Base-by-base conservation (phyloP, 2,113 vertebrate species). In the Pteruthius melanotis region DNA sequence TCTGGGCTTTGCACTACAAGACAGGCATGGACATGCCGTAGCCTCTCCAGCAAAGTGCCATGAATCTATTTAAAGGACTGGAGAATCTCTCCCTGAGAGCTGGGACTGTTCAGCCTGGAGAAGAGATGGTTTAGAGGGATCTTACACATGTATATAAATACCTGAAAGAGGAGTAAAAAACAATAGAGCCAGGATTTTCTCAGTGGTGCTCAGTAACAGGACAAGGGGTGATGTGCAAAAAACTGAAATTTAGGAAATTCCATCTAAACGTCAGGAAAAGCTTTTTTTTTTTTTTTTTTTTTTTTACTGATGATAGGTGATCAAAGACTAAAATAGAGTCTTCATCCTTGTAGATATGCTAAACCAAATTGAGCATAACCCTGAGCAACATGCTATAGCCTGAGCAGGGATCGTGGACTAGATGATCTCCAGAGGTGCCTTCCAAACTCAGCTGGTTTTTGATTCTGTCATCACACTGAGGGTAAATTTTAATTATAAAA, bases 201-300 rank as follows among this genome's bases (percentile, higher is more conserved):
- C 61, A 9, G 15, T 20, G 35, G 11, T 53, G n/a, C 20, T 61
- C 21, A 19, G 30, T 54, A 60, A 64, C 31, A 74, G 13, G 16
- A 39, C 1, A 1, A 60, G 6, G 13, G 19, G 6, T 3, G 1
- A 42, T 31, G 11, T 2, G 8, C 13, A 35, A 8, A 54, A 54
- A 74, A 45, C 1, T n/a, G 11, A 83, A 72, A 68, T 45, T 69
- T 22, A 47, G 15, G 11, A 87, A 87, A 56, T 30, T 72, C 10
- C 27, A 39, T 13, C 12, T 24, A 53, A 83, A 69, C 8, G 26
- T 26, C 44, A 65, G 22, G 11, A 52, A 88, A 82, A 81, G 1
- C 0, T 35, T 59, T 71, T 81, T 66, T 68, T 35, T 63, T 76
- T 81, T 35, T 59, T 71, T 81, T 66, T 68, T 35, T 63, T 76